Base-by-base conservation (phyloP, 2,797 vertebrate genomes). In the Moxostoma hubbsi region DNA sequence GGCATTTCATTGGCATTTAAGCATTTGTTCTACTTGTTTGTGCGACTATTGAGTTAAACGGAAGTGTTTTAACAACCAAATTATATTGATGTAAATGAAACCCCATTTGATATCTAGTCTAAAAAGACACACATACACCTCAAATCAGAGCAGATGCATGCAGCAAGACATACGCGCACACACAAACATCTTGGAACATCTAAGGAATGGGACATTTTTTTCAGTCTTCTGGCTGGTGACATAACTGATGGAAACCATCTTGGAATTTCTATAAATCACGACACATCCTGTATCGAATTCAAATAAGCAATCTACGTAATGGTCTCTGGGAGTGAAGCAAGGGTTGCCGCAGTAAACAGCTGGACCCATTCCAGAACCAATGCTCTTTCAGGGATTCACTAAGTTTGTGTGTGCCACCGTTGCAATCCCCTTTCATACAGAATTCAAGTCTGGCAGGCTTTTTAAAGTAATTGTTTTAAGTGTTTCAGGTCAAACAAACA, bases 401-500 rank as follows among this genome's bases (percentile, higher is more conserved):
- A 24, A 24, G 2, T 24, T 24, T 24, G 24, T 24, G 1, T 24
- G 24, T 3, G 24, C 24, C 24, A 2, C 24, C 24, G 2, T 24
- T 24, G 2, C 24, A 50, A 24, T 24, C 64, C 77, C 84, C 85
- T 74, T 73, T 71, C 81, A 80, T 87, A 89, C 88, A 90, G 87
- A 90, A 92, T 93, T 93, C 92, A 93, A 94, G 92, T 93, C 92
- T 89, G 91, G 88, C 93, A 95, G 93, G 93, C 90, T 84, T 86
- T 85, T 79, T 83, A 18, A 77, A 69, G 75, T 77, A 73, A 82
- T 77, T 57, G 53, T 67, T 54, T 76, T 92, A 91, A 88, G 88
- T 91, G 85, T 90, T 93, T 92, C 90, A 88, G 90, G 87, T 89
- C 88, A 84, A 58, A 81, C 90, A 89, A 88, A 83, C 36, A 82